Evolutionary conservation across 2,113 vertebrate species (phyloP), one percentile per base, ranked within the genome.

Genomic region (Climacteris rufus): DNA sequence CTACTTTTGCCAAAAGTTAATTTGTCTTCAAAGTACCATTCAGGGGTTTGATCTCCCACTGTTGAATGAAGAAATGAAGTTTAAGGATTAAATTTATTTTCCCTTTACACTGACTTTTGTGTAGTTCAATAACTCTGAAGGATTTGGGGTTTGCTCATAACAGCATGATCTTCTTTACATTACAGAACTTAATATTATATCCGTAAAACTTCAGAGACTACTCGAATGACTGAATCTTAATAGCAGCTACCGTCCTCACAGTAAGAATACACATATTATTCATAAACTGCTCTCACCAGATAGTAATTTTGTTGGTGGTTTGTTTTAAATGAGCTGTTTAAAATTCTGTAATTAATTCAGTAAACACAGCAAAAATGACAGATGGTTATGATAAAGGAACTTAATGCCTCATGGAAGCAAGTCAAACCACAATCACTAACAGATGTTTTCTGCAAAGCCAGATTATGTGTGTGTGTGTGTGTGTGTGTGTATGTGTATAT

Each of bases 331-430:
- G 60, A 95, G 49, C 88, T 97, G 69, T 94, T 96, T 94, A 96
- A 96, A 96, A 93, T 88, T 96, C 90, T 91, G 83, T 86, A 97
- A 97, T 97, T 97, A 97, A 96, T 97, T 97, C 39, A 37, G 74
- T 71, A 85, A 93, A 94, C 68, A 81, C 0, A 12, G 70, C 56
- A 96, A 97, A 97, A 96, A 96, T 96, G 96, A 93, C 95, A 97
- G 96, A 97, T 97, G 85, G 96, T 95, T 97, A 95, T 94, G 83
- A 89, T 96, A 93, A 95, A 93, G 54, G 42, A 95, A 96, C 42
- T 89, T 91, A 92, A 90, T 93, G 87, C 79, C 64, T 95, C 25
- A 4, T 97, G 92, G 64, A 95, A 72, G 56, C 83, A 96, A 97
- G 91, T 89, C 83, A 97, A 97, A 90, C 61, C 63, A 83, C 64